Percentiles rank a stretch among this genome's conserved stretches.
Evolutionary conservation across 2,113 vertebrate genomes (phyloP).

Genomic region (Neogale vison): DNA sequence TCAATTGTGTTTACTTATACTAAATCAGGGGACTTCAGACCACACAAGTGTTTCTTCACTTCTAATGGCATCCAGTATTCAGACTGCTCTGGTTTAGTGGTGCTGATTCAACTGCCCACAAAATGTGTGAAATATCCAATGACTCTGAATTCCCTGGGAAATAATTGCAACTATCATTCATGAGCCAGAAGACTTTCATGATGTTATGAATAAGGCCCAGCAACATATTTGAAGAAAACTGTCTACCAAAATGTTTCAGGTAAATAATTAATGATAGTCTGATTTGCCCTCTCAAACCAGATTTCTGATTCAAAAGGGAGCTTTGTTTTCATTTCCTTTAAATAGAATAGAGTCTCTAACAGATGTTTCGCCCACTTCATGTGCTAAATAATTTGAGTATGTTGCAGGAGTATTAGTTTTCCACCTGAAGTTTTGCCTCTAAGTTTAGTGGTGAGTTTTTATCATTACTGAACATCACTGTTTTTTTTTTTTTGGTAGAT

Average conservation of each 20-base stretch:
- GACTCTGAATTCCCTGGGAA: not conserved
- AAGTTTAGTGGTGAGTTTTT: constrained; percentile 57
- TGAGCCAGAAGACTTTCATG: not conserved
- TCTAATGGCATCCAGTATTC: not conserved
- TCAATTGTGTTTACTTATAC: not conserved
- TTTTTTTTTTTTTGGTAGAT: constrained; percentile 65
- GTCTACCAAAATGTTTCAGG: not conserved
- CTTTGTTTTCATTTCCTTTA: not conserved
- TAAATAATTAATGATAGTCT: not conserved
- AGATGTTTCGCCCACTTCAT: not conserved
- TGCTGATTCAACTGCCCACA: not conserved
- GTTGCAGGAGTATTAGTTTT: constrained; percentile 35
- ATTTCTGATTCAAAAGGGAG: not conserved
- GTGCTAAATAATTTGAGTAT: not conserved
- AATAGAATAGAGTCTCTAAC: not conserved
- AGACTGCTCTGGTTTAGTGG: not conserved
- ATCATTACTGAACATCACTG: constrained; percentile 64
- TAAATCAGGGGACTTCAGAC: not conserved
- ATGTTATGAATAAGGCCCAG: not conserved
- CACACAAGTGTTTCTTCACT: not conserved
- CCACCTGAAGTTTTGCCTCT: constrained; percentile 52
- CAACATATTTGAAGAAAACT: not conserved
- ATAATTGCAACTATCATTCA: not conserved
- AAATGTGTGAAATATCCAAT: not conserved
- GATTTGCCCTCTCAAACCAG: not conserved